Base-by-base conservation (phyloP, 2,797 vertebrate genomes). In the Protosalanx chinensis region DNA sequence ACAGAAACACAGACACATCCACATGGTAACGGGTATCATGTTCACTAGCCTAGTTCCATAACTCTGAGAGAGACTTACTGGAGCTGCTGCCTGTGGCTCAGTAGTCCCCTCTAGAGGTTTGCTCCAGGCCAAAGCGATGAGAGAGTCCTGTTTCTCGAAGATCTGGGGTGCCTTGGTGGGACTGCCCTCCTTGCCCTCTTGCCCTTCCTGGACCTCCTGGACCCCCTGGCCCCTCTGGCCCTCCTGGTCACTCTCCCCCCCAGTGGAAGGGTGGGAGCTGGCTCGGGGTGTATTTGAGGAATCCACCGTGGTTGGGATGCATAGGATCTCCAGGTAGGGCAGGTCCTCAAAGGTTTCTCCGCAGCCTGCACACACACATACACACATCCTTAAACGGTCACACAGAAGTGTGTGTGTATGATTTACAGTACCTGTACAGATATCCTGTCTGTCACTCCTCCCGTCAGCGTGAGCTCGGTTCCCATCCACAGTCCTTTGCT, bases 61-160 rank as follows among this genome's bases (percentile, higher is more conserved):
- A 3, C 7, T 46, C 41, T 13, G 51, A 16, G 51, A 56, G 18
- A 6, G 51, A 16, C 29, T 53, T 4, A 61, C 71, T 32, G 53
- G 67, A 63, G 67, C 5, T n/a, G 66, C 63, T 64, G 73, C 71
- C 56, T 82, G 61, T 1, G 13, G 6, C 37, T 82, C 70, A 1
- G 23, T 64, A 3, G 75, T 46, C 3, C 77, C 71, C 46, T 85
- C 79, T 5, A 76, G 49, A 37, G 79, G 87, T 81, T 90, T 91
- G 81, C 93, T 90, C 93, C 93, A 93, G 46, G 93, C 93, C 1
- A 91, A 70, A 2, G 92, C 64, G 69, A 93, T 93, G 72, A 93
- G 76, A 41, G 91, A 93, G 63, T 77, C 91, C 81, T 92, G 91
- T 70, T 93, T 89, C 78, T 93, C 90, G 59, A 67, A 82, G 71